phyloP scores from a whole-genome alignment of 2,113 vertebrate species.

The Saguinus midas region DNA sequence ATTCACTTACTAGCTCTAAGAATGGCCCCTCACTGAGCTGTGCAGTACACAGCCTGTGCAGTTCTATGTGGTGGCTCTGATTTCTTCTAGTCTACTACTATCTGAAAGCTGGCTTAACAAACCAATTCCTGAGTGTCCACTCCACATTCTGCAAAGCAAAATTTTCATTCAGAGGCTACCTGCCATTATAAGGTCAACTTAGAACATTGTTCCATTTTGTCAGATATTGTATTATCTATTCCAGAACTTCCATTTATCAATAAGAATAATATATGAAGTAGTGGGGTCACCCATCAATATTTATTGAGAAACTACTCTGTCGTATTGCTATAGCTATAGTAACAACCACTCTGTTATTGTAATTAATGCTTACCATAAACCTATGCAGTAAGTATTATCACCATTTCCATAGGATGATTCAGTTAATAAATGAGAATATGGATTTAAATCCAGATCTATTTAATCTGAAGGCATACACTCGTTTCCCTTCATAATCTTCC shows the following conservation, averaged over 20 bases:
- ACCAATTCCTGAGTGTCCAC: neutral
- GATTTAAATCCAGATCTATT: neutral
- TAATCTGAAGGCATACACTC: neutral
- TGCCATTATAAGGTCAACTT: neutral
- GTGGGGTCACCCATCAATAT: neutral
- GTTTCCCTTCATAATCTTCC: neutral
- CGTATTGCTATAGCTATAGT: no score
- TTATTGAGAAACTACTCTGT: constrained; percentile 8
- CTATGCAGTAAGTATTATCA: neutral
- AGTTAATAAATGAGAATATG: constrained; percentile 26
- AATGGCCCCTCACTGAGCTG: neutral
- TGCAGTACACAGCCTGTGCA: no score
- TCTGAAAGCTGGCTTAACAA: neutral
- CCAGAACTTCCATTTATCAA: neutral
- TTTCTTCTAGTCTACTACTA: neutral
- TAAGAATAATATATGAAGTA: neutral
- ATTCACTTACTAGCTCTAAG: neutral
- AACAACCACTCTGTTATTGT: neutral
- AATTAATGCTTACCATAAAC: neutral
- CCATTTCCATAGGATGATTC: neutral
- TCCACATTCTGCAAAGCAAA: neutral
- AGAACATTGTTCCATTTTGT: neutral
- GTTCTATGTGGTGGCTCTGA: neutral
- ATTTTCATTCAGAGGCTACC: neutral
- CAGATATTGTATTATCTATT: neutral